These are phyloP conservation scores for Marronus borbonicus DNA, from an alignment of 2,888 invertebrate species.

Conservation along the genomic window DNA sequence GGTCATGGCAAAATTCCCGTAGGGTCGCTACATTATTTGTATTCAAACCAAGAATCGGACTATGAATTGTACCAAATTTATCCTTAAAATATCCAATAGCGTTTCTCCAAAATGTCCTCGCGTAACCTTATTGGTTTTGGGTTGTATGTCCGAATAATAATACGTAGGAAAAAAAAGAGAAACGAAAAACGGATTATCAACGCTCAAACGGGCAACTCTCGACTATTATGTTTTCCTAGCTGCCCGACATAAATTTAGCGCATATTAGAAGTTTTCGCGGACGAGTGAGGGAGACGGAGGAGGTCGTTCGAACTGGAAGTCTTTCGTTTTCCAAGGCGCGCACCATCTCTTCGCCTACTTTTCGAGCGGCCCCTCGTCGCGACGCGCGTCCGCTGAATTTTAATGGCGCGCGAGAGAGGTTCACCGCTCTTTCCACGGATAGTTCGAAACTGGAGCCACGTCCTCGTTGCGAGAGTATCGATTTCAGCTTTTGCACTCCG, in stretches of 20 bases:
- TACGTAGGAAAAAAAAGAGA: not conserved
- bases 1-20: too few species aligned
- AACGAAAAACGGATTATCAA: slow-evolving; percentile 14
- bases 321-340: not conserved
- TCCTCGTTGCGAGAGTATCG: slow-evolving; percentile 5
- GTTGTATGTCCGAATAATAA: not conserved
- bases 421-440: not conserved
- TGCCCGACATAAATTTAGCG: slow-evolving; percentile 28
- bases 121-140: not conserved
- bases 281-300: not conserved
- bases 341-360: not conserved
- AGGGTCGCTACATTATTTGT: too few species aligned
- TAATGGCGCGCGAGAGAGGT: not conserved
- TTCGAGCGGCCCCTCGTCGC: not conserved
- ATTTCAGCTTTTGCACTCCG: slow-evolving; percentile 14
- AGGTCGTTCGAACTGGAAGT: not conserved
- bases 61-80: too few species aligned
- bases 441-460: slow-evolving; percentile 10
- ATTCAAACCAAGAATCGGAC: too few species aligned
- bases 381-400: slow-evolving; percentile 13
- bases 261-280: slow-evolving; percentile 15
- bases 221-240: slow-evolving; percentile 22
- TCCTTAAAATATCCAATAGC: too few species aligned
- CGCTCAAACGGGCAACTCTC: slow-evolving; percentile 4
- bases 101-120: too few species aligned